Base-by-base conservation (phyloP, 2,888 invertebrate genomes). In the Sphinx pinastri region DNA sequence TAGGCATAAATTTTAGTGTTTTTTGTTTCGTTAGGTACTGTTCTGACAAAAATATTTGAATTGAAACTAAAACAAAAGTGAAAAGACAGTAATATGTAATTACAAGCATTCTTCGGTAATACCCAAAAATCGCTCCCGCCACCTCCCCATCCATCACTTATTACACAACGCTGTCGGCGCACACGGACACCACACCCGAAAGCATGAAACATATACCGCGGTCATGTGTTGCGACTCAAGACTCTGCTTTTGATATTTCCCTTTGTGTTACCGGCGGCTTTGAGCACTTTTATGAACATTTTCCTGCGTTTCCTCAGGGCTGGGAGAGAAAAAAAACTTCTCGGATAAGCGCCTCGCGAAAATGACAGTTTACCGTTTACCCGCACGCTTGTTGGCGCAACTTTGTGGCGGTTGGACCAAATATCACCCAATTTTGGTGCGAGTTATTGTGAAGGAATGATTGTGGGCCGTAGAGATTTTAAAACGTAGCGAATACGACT, bases 231-330 rank as follows among this genome's bases (percentile, higher is more conserved):
- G 73, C 67, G 72, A 69, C 74, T 76, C 71, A 70, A 72, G 78
- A 80, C 76, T 73, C 72, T 71, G 76, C 82, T 80, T 81, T 83
- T 76, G 79, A 79, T 75, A 76, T 74, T 69, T 60, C 59, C 60
- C 72, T 75, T 74, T 76, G 75, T 74, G 73, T 58, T 71, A 52
- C 68, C 68, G 51, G 12, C 49, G 12, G 31, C 70, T 70, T 70
- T 67, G 67, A 67, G 67, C 54, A 49, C 59, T 51, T 67, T 67
- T 51, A 67, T 67, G 58, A 59, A 70, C 38, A 52, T 67, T 70
- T 69, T 52, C 49, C 52, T 54, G 49, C 63, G 52, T 47, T 60
- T 19, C 69, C 63, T 63, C 38, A 31, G 45, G 54, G 54, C 63
- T 52, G 16, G 11, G 47, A 14, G 25, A 19, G 60, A 63, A 63